Conservation (phyloP, 2,888 invertebrate species). For the Ophion costatus region DNA sequence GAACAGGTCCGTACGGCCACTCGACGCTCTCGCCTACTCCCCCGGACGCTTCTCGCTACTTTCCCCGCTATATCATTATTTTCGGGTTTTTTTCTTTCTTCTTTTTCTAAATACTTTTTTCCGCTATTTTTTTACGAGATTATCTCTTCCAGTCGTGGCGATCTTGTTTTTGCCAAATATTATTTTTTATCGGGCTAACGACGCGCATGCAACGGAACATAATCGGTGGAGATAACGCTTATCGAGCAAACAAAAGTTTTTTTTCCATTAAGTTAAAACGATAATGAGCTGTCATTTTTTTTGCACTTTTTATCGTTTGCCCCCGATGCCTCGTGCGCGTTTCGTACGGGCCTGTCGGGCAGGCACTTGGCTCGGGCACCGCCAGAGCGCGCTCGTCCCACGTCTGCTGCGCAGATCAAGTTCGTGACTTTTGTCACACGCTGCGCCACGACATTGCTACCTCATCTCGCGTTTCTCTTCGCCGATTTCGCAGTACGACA, state of each 20-base stretch:
- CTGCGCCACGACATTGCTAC: conserved; percentile 16
- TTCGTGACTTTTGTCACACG: conserved; percentile 51
- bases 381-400: conserved; percentile 26
- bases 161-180: neutral
- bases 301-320: neutral
- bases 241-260: conserved; percentile 22
- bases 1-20: conserved; percentile 67
- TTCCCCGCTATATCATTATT: neutral
- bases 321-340: neutral
- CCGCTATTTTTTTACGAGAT: no score
- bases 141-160: no score
- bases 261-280: conserved; percentile 6
- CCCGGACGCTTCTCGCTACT: neutral
- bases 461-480: neutral
- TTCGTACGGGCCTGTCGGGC: conserved; percentile 21
- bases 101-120: neutral
- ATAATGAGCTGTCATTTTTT: conserved; percentile 6
- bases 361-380: neutral
- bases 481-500: conserved; percentile 28
- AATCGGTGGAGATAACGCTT: conserved; percentile 30
- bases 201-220: neutral
- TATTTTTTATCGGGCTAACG: neutral
- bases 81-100: neutral
- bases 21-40: no score
- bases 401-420: conserved; percentile 48